Conservation (phyloP, 2,888 invertebrate genomes). For the Microplitis manilae region DNA sequence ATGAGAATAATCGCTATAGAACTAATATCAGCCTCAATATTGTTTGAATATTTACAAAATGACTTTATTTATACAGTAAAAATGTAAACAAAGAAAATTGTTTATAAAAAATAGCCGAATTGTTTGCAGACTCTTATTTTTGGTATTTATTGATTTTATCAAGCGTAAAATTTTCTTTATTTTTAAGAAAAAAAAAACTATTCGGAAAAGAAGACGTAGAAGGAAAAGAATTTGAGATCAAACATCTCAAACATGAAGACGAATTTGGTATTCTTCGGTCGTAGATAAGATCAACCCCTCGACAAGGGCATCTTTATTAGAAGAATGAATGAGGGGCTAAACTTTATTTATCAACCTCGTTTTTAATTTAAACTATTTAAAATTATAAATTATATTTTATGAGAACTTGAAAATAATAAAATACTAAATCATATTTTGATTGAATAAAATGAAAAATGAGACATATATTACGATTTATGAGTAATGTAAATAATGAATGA, state of each 20-base stretch:
- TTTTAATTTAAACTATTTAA: neutral
- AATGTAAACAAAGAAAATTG: no score
- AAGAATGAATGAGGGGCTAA: conserved; percentile 54
- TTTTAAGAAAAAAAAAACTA: conserved; percentile 4
- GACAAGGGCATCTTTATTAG: conserved; percentile 71
- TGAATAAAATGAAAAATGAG: neutral
- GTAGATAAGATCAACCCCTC: conserved; percentile 69
- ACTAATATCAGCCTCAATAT: no score
- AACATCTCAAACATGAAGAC: conserved; percentile 57
- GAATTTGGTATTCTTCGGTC: conserved; percentile 69
- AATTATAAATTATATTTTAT: neutral
- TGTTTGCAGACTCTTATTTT: neutral
- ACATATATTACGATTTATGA: neutral
- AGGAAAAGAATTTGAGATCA: conserved; percentile 35
- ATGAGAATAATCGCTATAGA: no score
- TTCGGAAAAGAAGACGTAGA: conserved; percentile 6
- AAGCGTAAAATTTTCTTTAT: neutral
- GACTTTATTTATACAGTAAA: no score
- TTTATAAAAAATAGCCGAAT: no score
- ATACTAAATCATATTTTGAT: neutral
- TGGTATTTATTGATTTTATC: neutral
- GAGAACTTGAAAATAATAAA: neutral
- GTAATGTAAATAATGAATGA: conserved; percentile 20
- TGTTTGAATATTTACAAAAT: no score
- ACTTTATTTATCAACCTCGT: conserved; percentile 68